Evolutionary conservation across 2,113 vertebrate species (phyloP).

Genomic region (Dipodomys merriami): DNA sequence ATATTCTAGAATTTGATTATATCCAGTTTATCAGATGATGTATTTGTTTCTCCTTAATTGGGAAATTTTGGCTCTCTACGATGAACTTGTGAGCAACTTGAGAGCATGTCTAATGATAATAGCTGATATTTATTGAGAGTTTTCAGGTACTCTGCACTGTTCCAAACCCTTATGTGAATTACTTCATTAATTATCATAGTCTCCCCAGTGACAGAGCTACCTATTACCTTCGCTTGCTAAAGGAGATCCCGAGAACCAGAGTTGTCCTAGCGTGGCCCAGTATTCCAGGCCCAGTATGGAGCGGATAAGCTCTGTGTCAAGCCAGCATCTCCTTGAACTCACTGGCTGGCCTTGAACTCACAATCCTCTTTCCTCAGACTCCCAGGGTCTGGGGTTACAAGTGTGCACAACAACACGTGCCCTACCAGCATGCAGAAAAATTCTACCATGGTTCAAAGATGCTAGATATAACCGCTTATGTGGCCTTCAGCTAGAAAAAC

Average conservation of each 20-base stretch:
- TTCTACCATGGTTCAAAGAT: not conserved
- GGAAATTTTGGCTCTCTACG: constrained; percentile 23
- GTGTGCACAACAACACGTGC: not conserved
- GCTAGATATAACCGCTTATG: no score
- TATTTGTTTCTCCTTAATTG: constrained; percentile 21
- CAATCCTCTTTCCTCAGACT: no score
- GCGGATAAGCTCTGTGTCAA: not conserved
- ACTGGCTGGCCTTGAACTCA: no score
- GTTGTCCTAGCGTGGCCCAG: not conserved
- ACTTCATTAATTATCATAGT: not conserved
- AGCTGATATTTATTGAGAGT: not conserved
- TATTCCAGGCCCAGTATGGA: not conserved
- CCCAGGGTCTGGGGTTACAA: no score
- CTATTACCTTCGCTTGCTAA: not conserved
- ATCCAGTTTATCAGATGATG: not conserved
- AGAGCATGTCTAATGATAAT: not conserved
- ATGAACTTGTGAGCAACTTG: constrained; percentile 10
- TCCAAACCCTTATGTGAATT: not conserved
- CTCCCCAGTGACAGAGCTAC: not conserved
- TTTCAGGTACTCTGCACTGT: not conserved
- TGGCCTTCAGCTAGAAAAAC: not conserved
- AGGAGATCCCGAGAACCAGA: not conserved
- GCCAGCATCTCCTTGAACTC: no score
- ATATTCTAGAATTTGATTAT: constrained; percentile 34
- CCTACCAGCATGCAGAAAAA: not conserved